Conservation (phyloP, 2,113 vertebrate species). For the Clarias gariepinus region DNA sequence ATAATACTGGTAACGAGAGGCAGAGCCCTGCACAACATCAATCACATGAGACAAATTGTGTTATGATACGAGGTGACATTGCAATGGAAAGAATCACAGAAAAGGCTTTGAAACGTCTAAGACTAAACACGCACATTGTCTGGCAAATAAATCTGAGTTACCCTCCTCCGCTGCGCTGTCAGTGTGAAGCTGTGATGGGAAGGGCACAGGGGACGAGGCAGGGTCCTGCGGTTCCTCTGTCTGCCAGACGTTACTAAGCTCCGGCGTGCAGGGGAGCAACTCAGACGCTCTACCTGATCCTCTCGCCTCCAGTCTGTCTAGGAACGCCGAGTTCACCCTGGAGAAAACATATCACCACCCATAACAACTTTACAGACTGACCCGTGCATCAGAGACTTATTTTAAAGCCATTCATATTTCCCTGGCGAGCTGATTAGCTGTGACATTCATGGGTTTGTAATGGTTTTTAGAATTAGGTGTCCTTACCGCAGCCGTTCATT, state of each 20-base stretch:
- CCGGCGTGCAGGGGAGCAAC: background rate
- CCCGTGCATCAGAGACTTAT: slow-evolving; percentile 27
- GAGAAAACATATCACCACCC: slow-evolving; percentile 51
- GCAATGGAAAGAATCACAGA: slow-evolving; percentile 48
- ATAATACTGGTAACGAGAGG: slow-evolving; percentile 28
- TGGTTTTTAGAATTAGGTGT: slow-evolving; percentile 39
- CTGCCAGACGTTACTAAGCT: slow-evolving; percentile 34
- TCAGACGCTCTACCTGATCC: slow-evolving; percentile 42
- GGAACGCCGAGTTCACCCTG: slow-evolving; percentile 83
- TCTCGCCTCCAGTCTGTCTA: slow-evolving; percentile 75
- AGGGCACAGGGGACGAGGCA: slow-evolving; percentile 32
- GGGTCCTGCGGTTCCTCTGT: slow-evolving; percentile 21
- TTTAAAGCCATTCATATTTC: slow-evolving; percentile 11
- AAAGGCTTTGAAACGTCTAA: slow-evolving; percentile 58
- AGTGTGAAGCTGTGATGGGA: slow-evolving; percentile 38
- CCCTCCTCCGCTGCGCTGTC: slow-evolving; percentile 46
- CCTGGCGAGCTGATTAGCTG: slow-evolving; percentile 8
- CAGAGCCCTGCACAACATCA: slow-evolving; percentile 43
- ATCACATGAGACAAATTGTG: slow-evolving; percentile 50
- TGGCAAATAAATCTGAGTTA: slow-evolving; percentile 44
- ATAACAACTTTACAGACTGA: slow-evolving; percentile 25
- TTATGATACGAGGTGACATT: slow-evolving; percentile 33
- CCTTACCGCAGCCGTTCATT: slow-evolving; percentile 74
- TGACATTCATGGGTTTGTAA: slow-evolving; percentile 45
- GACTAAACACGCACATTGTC: slow-evolving; percentile 64